A percentile compares a stretch with the other conserved stretches of the same genome.
Evolutionary conservation across 2,888 invertebrate genomes (phyloP).

Genomic region (Drosophila monieri): DNA sequence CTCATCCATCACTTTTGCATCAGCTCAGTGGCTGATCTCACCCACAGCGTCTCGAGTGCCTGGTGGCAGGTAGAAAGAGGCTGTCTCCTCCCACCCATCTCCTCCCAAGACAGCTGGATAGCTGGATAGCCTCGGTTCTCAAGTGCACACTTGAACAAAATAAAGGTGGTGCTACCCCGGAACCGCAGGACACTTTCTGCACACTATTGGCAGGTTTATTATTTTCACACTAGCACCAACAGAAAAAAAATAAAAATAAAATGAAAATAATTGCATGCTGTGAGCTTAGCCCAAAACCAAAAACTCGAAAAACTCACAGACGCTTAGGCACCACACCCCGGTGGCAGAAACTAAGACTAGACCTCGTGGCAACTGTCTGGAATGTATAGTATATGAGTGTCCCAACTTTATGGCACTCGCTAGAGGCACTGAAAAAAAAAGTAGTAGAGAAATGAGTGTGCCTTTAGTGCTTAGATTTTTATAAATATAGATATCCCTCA

Average conservation of each 20-base stretch:
- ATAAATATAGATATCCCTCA: no score
- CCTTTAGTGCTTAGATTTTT: no score
- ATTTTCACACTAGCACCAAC: constrained; percentile 76
- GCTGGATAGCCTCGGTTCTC: constrained; percentile 55
- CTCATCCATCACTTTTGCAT: constrained; percentile 67
- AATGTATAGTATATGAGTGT: constrained; percentile 15
- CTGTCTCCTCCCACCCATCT: constrained; percentile 21
- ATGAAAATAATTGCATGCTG: constrained; percentile 77
- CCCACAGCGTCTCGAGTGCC: constrained; percentile 76
- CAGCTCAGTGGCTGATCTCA: constrained; percentile 48
- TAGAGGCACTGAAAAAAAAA: constrained; percentile 14
- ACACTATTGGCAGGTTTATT: constrained; percentile 73
- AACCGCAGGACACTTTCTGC: constrained; percentile 80
- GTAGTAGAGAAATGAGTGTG: no score
- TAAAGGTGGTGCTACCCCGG: constrained; percentile 45
- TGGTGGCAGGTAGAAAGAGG: constrained; percentile 49
- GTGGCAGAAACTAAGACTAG: constrained; percentile 33
- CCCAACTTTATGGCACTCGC: constrained; percentile 60
- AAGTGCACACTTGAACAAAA: constrained; percentile 53
- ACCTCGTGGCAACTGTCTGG: constrained; percentile 68
- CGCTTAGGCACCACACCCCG: constrained; percentile 72
- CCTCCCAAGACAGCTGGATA: constrained; percentile 40
- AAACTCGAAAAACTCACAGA: constrained; percentile 44
- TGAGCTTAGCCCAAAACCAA: constrained; percentile 64
- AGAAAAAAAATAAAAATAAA: not conserved